phyloP scores from a whole-genome alignment of 2,888 invertebrate genomes.

The Chrysina gloriosa region DNA sequence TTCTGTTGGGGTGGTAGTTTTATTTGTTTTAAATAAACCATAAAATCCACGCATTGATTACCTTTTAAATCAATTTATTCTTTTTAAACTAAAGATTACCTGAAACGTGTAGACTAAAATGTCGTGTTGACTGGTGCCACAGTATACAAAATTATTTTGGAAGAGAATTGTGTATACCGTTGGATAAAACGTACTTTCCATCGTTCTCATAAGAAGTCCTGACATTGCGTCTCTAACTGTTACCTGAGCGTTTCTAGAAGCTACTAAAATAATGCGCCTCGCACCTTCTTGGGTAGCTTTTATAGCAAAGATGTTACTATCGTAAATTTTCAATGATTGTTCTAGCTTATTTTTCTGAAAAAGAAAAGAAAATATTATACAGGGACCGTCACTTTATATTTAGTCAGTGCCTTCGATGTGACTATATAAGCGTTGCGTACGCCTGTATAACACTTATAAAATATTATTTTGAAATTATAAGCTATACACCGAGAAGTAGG shows the following conservation, averaged over 20 bases:
- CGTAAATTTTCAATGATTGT: constrained; percentile 58
- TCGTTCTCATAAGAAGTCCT: constrained; percentile 75
- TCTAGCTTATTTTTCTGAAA: constrained; percentile 55
- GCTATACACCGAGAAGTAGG: no score
- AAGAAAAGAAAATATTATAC: constrained; percentile 22
- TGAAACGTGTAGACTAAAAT: constrained; percentile 81
- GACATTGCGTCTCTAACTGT: constrained; percentile 79
- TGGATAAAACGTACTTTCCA: constrained; percentile 69
- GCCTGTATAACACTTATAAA: no score
- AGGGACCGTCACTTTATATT: not conserved
- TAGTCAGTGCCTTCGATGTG: no score
- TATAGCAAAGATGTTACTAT: constrained; percentile 75
- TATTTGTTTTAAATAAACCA: no score
- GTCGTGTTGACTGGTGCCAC: constrained; percentile 79
- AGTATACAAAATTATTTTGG: constrained; percentile 77
- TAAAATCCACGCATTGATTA: no score
- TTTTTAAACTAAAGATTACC: constrained; percentile 63
- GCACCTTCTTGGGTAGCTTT: constrained; percentile 80
- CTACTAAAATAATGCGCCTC: constrained; percentile 76
- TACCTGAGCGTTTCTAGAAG: constrained; percentile 76
- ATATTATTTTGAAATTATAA: no score
- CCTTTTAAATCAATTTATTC: not conserved
- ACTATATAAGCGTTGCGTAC: no score
- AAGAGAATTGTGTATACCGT: constrained; percentile 80
- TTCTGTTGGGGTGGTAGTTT: no score